Conservation (phyloP, 2,113 vertebrate genomes). For the western clawed frog (Xenopus tropicalis) region UCB_Xtro_10.0 CM004444.2:97274001-97274500, state of each 20-base stretch:
- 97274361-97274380: constrained; percentile 78
- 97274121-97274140: constrained; percentile 91
- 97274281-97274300: constrained; percentile 89
- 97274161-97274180: constrained; percentile 55
- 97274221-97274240: constrained; percentile 88
- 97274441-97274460: constrained; percentile 88
- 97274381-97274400: constrained; percentile 88
- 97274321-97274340: constrained; percentile 95
- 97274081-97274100: constrained; percentile 77
- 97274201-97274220: constrained; percentile 98
- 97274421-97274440: constrained; percentile 91
- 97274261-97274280: constrained; percentile 84
- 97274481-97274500: constrained; percentile 82
- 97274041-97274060: constrained; percentile 69
- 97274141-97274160: constrained; percentile 61
- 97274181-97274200: constrained; percentile 85
- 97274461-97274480: constrained; percentile 85
- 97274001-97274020: constrained; percentile 48
- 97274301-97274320: constrained; percentile 86
- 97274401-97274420: constrained; percentile 92
- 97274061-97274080: constrained; percentile 60
- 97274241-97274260: constrained; percentile 86
- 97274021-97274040: constrained; percentile 70
- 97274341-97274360: constrained; percentile 93
- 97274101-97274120: constrained; percentile 91